Evolutionary conservation across 2,797 vertebrate species (phyloP), one percentile per base, ranked within the genome.

Genomic region (Protosalanx chinensis): DNA sequence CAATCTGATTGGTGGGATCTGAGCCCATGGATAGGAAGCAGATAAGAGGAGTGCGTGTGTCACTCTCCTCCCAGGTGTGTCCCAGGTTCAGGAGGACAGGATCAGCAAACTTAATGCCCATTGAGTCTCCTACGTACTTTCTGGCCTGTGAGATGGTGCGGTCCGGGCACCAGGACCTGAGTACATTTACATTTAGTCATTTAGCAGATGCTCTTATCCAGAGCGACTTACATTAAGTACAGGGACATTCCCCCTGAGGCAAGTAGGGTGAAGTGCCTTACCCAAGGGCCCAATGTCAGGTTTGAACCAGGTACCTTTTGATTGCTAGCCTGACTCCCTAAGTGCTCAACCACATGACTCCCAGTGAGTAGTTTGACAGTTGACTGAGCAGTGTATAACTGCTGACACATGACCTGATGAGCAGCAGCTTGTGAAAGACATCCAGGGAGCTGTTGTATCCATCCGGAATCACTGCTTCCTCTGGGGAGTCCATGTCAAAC

Each of bases 21-120:
- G 94, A 94, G 63, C 94, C 94, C 93, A 93, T 92, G 58, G 94
- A 95, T 23, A 96, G 89, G 80, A 96, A 94, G 83, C 94, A 95
- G 77, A 96, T 93, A 15, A 95, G 87, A 68, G 94, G 94, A 3
- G 93, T 94, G 33, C 72, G 79, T 0, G 80, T 65, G 59, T 95
- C 93, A 18, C 93, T 94, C 84, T 95, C 94, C 75, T 91, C 87
- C 94, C 93, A 95, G 1, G 93, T 95, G 80, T 85, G 87, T 77
- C 90, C 86, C 81, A 95, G 91, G 76, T 93, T 93, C 80, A 96
- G 79, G 81, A 95, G 87, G 46, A 94, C 93, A 3, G 93, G 92
- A 67, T 96, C 94, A 51, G 91, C 93, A 46, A 94, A 95, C 76
- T 85, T 93, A 58, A 84, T 75, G 61, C 88, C 83, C 76, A 96